These are phyloP conservation scores for Abscondita cerata DNA, from an alignment of 2,888 invertebrate species.

Conservation along the genomic window DNA sequence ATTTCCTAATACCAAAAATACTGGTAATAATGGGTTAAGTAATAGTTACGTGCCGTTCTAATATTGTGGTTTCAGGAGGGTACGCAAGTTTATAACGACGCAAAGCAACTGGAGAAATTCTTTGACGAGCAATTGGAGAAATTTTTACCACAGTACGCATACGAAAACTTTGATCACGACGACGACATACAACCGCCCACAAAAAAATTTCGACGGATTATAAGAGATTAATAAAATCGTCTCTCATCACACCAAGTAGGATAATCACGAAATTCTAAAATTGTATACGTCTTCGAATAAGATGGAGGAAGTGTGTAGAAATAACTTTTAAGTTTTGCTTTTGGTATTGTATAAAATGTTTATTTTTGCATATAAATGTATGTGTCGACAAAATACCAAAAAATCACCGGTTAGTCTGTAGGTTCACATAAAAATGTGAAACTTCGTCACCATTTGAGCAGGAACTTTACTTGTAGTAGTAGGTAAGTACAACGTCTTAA, in stretches of 20 bases:
- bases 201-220: conserved; percentile 62
- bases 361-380: background rate
- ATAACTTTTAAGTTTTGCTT: background rate
- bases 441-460: too few species aligned
- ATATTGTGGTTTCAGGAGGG: conserved; percentile 67
- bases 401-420: too few species aligned
- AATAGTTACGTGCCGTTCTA: background rate
- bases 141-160: conserved; percentile 80
- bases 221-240: conserved; percentile 53
- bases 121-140: conserved; percentile 82
- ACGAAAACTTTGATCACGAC: conserved; percentile 62
- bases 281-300: background rate
- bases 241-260: background rate
- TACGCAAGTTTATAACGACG: conserved; percentile 78
- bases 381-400: too few species aligned
- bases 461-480: too few species aligned
- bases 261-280: background rate
- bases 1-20: too few species aligned
- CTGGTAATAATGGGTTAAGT: background rate
- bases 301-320: background rate
- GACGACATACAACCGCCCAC: conserved; percentile 62
- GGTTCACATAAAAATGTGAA: too few species aligned
- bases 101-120: conserved; percentile 83
- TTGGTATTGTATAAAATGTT: background rate
- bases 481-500: too few species aligned